Conservation (phyloP, 1,140 invertebrate genomes). For the Samia ricini region DNA sequence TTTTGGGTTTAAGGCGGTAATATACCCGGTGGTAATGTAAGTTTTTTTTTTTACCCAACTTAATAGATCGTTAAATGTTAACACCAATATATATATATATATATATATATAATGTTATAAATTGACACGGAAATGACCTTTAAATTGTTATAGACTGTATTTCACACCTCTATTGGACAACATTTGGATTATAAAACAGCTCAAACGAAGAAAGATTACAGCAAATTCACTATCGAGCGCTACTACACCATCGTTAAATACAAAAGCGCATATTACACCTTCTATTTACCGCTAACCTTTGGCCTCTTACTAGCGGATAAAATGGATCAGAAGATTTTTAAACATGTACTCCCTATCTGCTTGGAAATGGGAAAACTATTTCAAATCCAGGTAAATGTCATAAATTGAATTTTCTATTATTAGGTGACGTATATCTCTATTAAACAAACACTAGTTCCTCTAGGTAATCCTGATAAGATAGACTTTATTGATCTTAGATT, state of each 20-base stretch:
- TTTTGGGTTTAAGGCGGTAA: too few species aligned
- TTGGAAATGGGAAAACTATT: conserved; percentile 90
- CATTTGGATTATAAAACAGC: conserved; percentile 80
- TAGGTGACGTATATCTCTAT: too few species aligned
- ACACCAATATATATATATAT: too few species aligned
- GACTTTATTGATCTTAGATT: too few species aligned
- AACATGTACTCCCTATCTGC: conserved; percentile 9
- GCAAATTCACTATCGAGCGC: conserved; percentile 82
- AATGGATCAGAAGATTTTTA: conserved; percentile 10
- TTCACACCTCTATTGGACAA: conserved; percentile 76
- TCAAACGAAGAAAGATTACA: conserved; percentile 48
- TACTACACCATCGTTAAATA: conserved; percentile 91
- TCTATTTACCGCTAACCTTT: conserved; percentile 81
- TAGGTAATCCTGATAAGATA: too few species aligned
- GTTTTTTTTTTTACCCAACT: too few species aligned
- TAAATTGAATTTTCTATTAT: neutral
- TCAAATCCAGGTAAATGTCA: conserved; percentile 85
- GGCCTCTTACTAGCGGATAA: conserved; percentile 14
- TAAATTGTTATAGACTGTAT: conserved; percentile 16
- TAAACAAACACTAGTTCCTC: too few species aligned
- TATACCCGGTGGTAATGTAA: too few species aligned
- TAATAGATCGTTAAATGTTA: too few species aligned
- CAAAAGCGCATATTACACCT: conserved; percentile 93
- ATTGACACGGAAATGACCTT: neutral
- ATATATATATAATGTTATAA: too few species aligned